Evolutionary conservation across 2,888 invertebrate species (phyloP), one percentile per base, ranked within the genome.

Genomic region (Erebia aethiops): DNA sequence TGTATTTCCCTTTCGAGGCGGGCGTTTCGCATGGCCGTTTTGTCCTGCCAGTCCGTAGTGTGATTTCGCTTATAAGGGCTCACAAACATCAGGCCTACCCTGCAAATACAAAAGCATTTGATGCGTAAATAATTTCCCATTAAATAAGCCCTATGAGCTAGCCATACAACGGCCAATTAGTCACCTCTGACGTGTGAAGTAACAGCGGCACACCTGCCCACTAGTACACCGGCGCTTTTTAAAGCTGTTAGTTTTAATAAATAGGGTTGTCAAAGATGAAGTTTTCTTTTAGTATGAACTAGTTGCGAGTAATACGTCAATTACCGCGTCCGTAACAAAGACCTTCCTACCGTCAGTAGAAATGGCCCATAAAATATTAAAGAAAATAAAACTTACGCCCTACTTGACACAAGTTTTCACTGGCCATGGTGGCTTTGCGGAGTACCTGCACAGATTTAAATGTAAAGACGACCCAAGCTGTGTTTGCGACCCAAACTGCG

Each of bases 151-250:
- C 64, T 52, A 64, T 10, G 14, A 41, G 11, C 56, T 18, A 16
- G 54, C 54, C 54, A 56, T 56, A n/a, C 26, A 43, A 66, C 43
- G 73, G 67, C 74, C 75, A 78, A 81, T 82, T 81, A 81, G 80
- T 81, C 83, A 81, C 77, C 80, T 80, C 5, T 35, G 35, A 35
- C 35, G 35, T 35, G 35, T 35, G 80, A 35, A 35, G 35, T 35
- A 35, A 35, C 80, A 35, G 35, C 80, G 75, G 72, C 80, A 81
- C 85, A 82, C 90, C 62, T 62, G 62, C 46, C 46, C 49, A 14
- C 46, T 62, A 62, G 13, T 14, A 62, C 21, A 62, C 14, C 46
- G 21, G 49, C 8, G 8, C 49, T 62, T 62, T 62, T 46, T 49
- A 60, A 62, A 21, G 49, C 62, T 49, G 46, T 62, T 62, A 46